Conservation (phyloP, 2,113 vertebrate species). For the Leucoraja erinaceus region DNA sequence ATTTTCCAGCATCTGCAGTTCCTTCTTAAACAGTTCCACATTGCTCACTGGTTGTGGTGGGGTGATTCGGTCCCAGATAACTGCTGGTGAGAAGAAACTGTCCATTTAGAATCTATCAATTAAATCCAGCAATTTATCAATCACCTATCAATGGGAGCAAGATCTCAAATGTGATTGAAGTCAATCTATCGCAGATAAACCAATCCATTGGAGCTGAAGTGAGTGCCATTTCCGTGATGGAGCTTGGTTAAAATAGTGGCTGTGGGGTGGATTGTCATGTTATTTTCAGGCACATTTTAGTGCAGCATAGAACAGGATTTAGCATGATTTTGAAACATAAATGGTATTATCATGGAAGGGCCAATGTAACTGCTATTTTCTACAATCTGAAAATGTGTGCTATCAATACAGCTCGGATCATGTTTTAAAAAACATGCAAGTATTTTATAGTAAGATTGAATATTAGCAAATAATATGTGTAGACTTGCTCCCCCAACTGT, state of each 20-base stretch:
- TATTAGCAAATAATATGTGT: constrained; percentile 18
- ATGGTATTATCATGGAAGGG: no score
- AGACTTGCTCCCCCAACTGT: constrained; percentile 38
- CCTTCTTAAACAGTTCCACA: no score
- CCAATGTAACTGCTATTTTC: neutral
- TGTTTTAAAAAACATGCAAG: neutral
- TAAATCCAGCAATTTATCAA: no score
- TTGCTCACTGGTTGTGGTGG: no score
- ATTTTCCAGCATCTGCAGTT: no score
- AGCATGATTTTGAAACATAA: no score
- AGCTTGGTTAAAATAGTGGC: neutral
- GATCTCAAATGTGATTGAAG: neutral
- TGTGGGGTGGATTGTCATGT: neutral
- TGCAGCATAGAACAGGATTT: neutral
- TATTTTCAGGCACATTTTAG: neutral
- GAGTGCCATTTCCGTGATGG: neutral
- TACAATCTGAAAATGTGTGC: neutral
- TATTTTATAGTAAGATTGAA: neutral
- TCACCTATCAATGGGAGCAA: neutral
- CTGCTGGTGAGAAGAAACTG: no score
- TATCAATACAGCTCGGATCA: neutral
- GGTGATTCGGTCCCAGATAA: no score
- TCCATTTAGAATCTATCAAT: no score
- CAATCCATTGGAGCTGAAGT: neutral
- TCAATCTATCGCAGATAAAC: neutral